Conservation (phyloP, 2,113 vertebrate genomes). For the Craseonycteris thonglongyai region DNA sequence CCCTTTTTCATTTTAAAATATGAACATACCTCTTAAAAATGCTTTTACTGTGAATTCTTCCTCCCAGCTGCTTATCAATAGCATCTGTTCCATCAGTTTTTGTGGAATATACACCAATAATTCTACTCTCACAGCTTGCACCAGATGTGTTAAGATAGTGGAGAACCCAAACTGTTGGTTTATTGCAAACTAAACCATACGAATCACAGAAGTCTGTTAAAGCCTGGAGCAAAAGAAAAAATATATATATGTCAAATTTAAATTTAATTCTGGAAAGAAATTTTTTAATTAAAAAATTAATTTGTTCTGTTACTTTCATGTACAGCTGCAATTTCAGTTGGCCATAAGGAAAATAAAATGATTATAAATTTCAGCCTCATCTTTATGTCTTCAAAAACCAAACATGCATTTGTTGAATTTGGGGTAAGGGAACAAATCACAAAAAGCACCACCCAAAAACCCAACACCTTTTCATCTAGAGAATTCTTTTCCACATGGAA, state of each 20-base stretch:
- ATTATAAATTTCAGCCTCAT: not conserved
- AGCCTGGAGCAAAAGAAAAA: conserved; percentile 66
- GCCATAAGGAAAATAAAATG: conserved; percentile 1
- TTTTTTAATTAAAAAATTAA: not conserved
- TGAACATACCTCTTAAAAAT: conserved; percentile 80
- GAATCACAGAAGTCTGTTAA: conserved; percentile 81
- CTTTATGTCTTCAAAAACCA: conserved; percentile 6
- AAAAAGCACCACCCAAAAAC: not conserved
- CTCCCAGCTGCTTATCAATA: conserved; percentile 77
- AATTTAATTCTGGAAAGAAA: conserved; percentile 30
- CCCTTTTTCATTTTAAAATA: conserved; percentile 3
- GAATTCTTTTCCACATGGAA: not conserved
- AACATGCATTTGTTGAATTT: not conserved
- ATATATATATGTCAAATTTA: not conserved
- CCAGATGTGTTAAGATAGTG: conserved; percentile 81
- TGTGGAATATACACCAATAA: conserved; percentile 79
- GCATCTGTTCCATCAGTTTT: conserved; percentile 78
- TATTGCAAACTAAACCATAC: conserved; percentile 78
- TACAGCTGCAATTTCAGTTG: not conserved
- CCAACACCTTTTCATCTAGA: not conserved
- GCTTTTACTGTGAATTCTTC: conserved; percentile 77
- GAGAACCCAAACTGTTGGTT: conserved; percentile 82
- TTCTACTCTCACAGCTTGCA: conserved; percentile 81
- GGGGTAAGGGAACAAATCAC: not conserved
- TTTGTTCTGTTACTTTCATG: not conserved